phyloP scores from a whole-genome alignment of 2,888 invertebrate genomes.

The Chironomus riparius region DNA sequence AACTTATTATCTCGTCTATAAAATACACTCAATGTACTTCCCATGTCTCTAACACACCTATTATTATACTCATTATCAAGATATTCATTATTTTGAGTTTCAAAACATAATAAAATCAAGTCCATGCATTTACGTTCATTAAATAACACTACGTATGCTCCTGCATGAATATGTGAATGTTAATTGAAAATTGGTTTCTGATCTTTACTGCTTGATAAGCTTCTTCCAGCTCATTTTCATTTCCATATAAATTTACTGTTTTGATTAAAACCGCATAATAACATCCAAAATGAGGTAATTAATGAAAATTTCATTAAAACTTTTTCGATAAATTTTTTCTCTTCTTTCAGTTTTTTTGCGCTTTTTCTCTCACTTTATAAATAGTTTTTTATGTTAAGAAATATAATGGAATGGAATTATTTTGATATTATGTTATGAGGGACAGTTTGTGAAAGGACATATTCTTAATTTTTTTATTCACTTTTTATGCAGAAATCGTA shows the following conservation, averaged over 20 bases:
- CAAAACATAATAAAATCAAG: background rate
- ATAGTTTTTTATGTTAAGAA: too few species aligned
- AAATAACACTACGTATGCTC: too few species aligned
- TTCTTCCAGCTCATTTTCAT: background rate
- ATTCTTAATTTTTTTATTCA: too few species aligned
- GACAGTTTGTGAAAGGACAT: too few species aligned
- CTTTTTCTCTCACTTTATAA: too few species aligned
- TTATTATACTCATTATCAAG: background rate
- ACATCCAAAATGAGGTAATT: constrained; percentile 15
- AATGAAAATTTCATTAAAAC: constrained; percentile 25
- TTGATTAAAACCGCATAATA: constrained; percentile 18
- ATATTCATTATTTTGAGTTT: background rate
- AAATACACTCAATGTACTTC: too few species aligned
- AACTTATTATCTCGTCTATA: too few species aligned
- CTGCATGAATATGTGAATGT: background rate
- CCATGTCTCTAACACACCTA: background rate
- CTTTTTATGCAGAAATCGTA: too few species aligned
- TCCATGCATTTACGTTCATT: background rate
- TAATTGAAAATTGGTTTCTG: constrained; percentile 10
- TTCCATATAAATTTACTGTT: background rate
- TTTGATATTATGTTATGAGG: too few species aligned
- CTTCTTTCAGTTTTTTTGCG: too few species aligned
- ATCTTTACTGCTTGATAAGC: background rate
- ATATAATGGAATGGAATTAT: too few species aligned
- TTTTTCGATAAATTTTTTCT: constrained; percentile 15